Percentiles rank a stretch among this genome's conserved stretches.
These are phyloP conservation scores for Thalassarche chlororhynchos DNA, from an alignment of 2,113 vertebrate genomes.

Conservation along the genomic window DNA sequence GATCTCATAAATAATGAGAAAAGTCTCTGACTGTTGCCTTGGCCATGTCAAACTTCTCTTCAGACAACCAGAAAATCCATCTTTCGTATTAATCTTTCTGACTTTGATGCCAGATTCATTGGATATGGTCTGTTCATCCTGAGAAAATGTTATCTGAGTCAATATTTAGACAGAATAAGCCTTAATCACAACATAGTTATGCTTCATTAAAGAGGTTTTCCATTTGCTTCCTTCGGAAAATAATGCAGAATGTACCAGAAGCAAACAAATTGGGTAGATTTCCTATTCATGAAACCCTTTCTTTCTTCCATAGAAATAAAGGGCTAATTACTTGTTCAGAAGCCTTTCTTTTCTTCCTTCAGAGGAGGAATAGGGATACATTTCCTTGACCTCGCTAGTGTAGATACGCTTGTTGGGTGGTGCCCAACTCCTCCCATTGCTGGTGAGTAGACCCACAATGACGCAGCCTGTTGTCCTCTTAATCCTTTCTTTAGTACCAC, in stretches of 20 bases:
- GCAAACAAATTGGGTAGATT: conserved; percentile 44
- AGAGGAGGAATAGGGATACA: neutral
- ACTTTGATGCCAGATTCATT: conserved; percentile 58
- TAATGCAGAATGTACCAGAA: conserved; percentile 26
- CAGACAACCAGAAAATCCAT: conserved; percentile 57
- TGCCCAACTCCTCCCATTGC: neutral
- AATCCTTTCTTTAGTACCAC: neutral
- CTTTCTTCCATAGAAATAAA: neutral
- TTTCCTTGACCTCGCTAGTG: accelerated
- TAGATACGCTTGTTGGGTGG: neutral
- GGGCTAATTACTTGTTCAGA: neutral
- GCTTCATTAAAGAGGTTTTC: conserved; percentile 78
- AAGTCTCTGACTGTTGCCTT: conserved; percentile 16
- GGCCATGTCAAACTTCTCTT: conserved; percentile 24
- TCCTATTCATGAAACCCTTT: neutral
- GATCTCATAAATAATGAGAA: neutral
- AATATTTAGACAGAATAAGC: conserved; percentile 78
- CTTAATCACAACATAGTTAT: conserved; percentile 68
- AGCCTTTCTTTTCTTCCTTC: neutral
- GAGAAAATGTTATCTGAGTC: conserved; percentile 72
- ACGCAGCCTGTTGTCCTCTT: neutral
- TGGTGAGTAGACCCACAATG: neutral
- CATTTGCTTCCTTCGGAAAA: conserved; percentile 48
- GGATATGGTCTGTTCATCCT: conserved; percentile 41
- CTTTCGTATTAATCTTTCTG: conserved; percentile 65